Percentiles rank a stretch among this genome's conserved stretches.
phyloP scores from a whole-genome alignment of 2,113 vertebrate species.

The Xiphias gladius region DNA sequence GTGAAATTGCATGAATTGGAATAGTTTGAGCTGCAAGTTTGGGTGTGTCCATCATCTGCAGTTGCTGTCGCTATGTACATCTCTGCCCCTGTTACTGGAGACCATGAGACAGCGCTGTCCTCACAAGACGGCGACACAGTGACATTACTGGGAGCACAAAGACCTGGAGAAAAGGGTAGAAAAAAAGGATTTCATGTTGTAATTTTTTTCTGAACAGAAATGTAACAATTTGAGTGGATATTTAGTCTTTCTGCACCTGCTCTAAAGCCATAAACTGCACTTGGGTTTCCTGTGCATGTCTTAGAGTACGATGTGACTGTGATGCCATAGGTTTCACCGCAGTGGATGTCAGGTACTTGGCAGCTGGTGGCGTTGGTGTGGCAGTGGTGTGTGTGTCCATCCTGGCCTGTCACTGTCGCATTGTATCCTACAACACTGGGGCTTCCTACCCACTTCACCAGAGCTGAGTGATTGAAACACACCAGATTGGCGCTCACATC shows the following conservation, averaged over 20 bases:
- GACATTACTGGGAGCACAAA: constrained; percentile 69
- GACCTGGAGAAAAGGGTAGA: constrained; percentile 49
- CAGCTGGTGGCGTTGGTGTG: constrained; percentile 60
- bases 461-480: constrained; percentile 67
- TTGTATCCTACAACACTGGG: constrained; percentile 60
- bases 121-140: constrained; percentile 50
- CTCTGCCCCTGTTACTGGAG: constrained; percentile 60
- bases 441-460: constrained; percentile 72
- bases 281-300: constrained; percentile 67
- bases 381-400: constrained; percentile 52
- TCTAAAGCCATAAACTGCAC: constrained; percentile 53
- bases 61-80: constrained; percentile 72
- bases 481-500: constrained; percentile 64
- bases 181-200: background rate
- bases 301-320: constrained; percentile 64
- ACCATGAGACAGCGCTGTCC: constrained; percentile 71
- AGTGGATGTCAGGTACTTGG: constrained; percentile 62
- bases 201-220: background rate
- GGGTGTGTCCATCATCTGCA: constrained; percentile 58
- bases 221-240: background rate
- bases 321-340: constrained; percentile 74
- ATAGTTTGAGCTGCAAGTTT: constrained; percentile 68
- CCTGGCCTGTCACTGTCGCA: constrained; percentile 46
- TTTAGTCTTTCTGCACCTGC: constrained; percentile 58
- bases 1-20: constrained; percentile 70